Conservation (phyloP, 2,113 vertebrate species). For the Catharus minimus region DNA sequence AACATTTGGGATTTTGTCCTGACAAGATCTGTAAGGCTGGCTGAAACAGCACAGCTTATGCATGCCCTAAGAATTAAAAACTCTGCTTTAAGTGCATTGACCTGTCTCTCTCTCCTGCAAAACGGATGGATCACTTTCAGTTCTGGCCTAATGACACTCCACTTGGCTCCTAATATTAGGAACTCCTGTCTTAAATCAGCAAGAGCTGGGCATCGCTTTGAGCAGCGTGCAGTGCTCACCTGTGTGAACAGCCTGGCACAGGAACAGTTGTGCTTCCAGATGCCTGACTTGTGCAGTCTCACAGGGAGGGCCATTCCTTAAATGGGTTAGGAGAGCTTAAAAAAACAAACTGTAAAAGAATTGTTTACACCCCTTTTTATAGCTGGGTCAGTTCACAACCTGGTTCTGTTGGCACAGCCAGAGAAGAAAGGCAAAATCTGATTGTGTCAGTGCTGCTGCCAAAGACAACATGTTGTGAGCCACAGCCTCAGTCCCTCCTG, state of each 20-base stretch:
- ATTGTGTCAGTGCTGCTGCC: neutral
- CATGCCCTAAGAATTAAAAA: neutral
- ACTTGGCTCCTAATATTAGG: neutral
- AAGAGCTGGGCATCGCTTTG: neutral
- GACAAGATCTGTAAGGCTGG: neutral
- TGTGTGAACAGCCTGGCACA: neutral
- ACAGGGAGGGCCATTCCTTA: neutral
- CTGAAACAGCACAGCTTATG: neutral
- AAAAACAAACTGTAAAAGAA: neutral
- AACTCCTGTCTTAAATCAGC: neutral
- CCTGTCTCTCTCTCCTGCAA: neutral
- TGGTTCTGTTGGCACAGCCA: neutral
- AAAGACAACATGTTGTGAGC: constrained; percentile 26
- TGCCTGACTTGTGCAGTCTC: neutral
- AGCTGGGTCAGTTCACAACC: neutral
- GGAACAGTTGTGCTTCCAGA: neutral
- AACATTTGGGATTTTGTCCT: constrained; percentile 11
- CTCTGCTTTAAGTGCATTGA: neutral
- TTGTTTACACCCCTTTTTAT: neutral
- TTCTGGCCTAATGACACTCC: neutral
- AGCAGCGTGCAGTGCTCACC: neutral
- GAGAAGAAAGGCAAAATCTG: neutral
- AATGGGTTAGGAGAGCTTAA: neutral
- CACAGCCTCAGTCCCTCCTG: neutral
- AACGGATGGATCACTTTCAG: neutral